Evolutionary conservation across 64 coral and sea anemone species (phyloP), one percentile per base, ranked within the genome.

Genomic region (Acropora yongei): DNA sequence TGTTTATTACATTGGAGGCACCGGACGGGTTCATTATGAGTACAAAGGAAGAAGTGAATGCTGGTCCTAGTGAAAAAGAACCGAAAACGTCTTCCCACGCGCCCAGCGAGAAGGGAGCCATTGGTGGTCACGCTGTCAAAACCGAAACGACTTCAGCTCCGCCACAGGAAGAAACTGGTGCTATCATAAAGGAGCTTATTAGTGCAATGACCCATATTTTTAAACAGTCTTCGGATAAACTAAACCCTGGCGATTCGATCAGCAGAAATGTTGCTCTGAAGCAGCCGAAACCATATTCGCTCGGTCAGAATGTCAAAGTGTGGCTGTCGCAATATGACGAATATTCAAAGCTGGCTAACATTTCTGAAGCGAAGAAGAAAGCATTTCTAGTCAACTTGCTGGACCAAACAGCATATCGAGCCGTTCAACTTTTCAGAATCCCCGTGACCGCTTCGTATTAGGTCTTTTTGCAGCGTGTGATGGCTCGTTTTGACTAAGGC

Each of bases 241-340:
- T 49, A 57, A 79, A 18, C 57, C 4, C 47, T 30, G 50, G 49
- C 47, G 77, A 79, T 79, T 55, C 77, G 55, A 79, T 79, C 47
- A 55, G 77, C 77, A 30, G 30, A 30, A 30, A 30, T 30, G 30
- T 30, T 30, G 30, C 30, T 30, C 30, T 30, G 30, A 30, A 30
- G 30, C 30, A 30, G 30, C 74, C 74, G 10, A 76, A 76, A 76
- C 74, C 74, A 44, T 90, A 86, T 30, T 74, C 88, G 19, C 47
- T 87, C 47, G 88, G 93, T 16, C 44, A 87, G 18, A 86, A 90
- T 68, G 90, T 90, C 82, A 95, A 87, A 78, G 86, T 82, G 47
- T 95, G 93, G 93, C 47, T 95, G 80, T 73, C 82, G 6, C 88
- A 95, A 50, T 90, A 30, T 45, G 45, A 55, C 12, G 72, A 90